Percentiles rank a stretch among this genome's conserved stretches.
Conservation (phyloP, 2,888 invertebrate species). For the Agapetus fuscipes region DNA sequence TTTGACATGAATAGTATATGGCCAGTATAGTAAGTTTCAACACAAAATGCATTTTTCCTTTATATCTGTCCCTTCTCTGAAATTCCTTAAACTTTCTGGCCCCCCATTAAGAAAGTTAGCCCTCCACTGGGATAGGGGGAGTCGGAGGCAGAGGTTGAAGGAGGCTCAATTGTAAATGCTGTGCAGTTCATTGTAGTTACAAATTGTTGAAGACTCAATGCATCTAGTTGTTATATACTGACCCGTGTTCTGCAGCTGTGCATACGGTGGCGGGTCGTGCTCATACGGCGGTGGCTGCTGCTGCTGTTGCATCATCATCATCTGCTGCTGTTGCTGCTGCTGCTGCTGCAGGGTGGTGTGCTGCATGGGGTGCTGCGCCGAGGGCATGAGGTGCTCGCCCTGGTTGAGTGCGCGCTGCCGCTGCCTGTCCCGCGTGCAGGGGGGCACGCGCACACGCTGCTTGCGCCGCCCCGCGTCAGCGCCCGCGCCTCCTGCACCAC, state of each 20-base stretch:
- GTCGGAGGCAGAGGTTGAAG: too few species aligned
- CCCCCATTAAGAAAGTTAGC: too few species aligned
- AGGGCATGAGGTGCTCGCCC: slow-evolving; percentile 76
- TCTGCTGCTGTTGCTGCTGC: slow-evolving; percentile 23
- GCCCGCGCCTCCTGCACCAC: slow-evolving; percentile 43
- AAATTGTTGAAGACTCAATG: too few species aligned
- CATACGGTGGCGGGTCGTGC: slow-evolving; percentile 1
- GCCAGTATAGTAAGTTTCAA: too few species aligned
- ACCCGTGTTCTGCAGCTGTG: not conserved
- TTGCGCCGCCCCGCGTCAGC: slow-evolving; percentile 60
- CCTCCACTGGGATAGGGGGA: too few species aligned
- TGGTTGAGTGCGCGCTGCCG: slow-evolving; percentile 75
- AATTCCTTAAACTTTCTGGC: too few species aligned
- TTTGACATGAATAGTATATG: too few species aligned
- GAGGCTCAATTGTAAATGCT: too few species aligned
- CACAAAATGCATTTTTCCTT: too few species aligned
- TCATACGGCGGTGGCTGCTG: not conserved
- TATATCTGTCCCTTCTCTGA: too few species aligned
- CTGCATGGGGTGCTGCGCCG: slow-evolving; percentile 32
- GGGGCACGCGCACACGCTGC: slow-evolving; percentile 74
- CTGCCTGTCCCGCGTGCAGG: slow-evolving; percentile 80
- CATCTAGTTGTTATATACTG: too few species aligned
- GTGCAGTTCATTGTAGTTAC: too few species aligned
- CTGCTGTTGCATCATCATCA: slow-evolving; percentile 4
- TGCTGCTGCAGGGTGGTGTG: slow-evolving; percentile 28